Evolutionary conservation across 2,888 invertebrate species (phyloP), one percentile per base, ranked within the genome.

Genomic region (Alitta virens): DNA sequence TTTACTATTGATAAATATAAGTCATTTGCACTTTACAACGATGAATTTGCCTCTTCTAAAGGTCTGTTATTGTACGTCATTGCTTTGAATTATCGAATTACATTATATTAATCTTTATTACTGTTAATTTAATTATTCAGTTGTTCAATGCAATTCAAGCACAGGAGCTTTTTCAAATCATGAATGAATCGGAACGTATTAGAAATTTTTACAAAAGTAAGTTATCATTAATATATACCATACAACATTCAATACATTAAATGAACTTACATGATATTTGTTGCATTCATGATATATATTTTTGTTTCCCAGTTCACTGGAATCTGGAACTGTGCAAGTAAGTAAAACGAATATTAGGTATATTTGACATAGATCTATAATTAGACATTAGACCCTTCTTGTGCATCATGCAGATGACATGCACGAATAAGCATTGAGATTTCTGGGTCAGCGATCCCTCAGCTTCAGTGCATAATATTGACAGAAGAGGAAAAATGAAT

Each of bases 301-400:
- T 50, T 56, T 50, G 9, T 25, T 55, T 61, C 50, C 2, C 62
- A 64, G 64, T 67, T 16, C 49, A 18, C 18, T 67, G 67, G 67
- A 66, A 63, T 24, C 26, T 67, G 26, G 67, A 67, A 52, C 43
- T 67, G 40, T 67, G 67, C 63, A 67, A 67, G 65, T 64, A 62
- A 57, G 64, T 57, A 18, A n/a, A 21, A 25, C 16, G 16, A 21
- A 16, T 16, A 52, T 50, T 14, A 14, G 12, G 14, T 50, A n/a
- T 21, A 23, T 9, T 25, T 5, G 23, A 23, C 16, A 16, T 25
- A n/a, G 26, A 23, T 23, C 7, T 23, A n/a, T n/a, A 25, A 52
- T 25, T 52, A 21, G 16, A 16, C 26, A 50, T 14, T 9, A 50
- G 18, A 16, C 7, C 7, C 40, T 12, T 9, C 12, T 40, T 40